Evolutionary conservation across 2,797 vertebrate species (phyloP), one percentile per base, ranked within the genome.

Genomic region (Siniperca scherzeri): DNA sequence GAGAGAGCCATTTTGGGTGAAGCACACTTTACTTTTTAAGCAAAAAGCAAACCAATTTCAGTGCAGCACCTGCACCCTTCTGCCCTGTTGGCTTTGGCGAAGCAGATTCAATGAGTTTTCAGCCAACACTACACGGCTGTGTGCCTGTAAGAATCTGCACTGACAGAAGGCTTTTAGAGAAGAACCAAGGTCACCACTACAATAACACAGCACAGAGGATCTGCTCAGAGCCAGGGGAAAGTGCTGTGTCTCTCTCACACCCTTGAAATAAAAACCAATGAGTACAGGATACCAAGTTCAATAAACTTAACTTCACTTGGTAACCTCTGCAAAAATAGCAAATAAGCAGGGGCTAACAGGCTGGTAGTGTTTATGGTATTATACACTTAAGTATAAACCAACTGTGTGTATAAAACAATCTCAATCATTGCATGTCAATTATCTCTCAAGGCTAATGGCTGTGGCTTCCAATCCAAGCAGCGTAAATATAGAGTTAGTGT

Each of bases 11-110:
- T 80, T 90, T 87, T 85, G 76, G 84, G 82, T 85, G 78, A 91
- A 87, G 86, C 74, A 76, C 67, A 86, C 89, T 88, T 93, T 88
- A 88, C 86, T 89, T 92, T 92, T 89, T 84, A 92, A 90, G 90
- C 89, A 90, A 88, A 91, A 94, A 86, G 84, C 87, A 93, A 95
- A 93, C 87, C 88, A 91, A 90, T 93, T 94, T 88, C 77, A 83
- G 70, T 60, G 78, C 76, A 86, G 82, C 87, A 92, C 92, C 91
- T 92, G 88, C 87, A 90, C 82, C 87, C 79, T 87, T 73, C 60
- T 86, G 86, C 91, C 89, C 89, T 91, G 92, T 92, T 94, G 89
- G 91, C 91, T 94, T 94, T 94, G 92, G 92, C 87, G 48, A 67
- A 56, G 78, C 79, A 84, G 84, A 90, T 84, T 91, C 84, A 87